A percentile compares a stretch with the other conserved stretches of the same genome.
These are phyloP conservation scores for Brotula barbata DNA, from an alignment of 2,797 vertebrate species.

Conservation along the genomic window DNA sequence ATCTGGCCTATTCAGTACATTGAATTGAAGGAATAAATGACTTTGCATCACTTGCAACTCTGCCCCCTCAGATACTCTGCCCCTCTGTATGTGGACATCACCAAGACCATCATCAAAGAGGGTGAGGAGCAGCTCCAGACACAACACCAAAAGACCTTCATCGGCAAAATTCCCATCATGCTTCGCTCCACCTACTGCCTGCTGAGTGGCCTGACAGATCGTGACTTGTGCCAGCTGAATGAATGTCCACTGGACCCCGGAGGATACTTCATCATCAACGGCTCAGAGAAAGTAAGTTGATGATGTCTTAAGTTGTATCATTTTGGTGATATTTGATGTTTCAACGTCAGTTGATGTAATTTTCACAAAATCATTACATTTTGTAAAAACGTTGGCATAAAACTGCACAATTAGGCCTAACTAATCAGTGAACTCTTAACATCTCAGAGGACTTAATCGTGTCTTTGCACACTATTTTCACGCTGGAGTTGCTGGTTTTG, in stretches of 20 bases:
- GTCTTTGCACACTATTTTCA: no score
- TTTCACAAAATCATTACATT: no score
- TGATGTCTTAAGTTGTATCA: no score
- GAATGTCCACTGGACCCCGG: constrained; percentile 97
- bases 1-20: no score
- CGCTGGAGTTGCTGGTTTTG: no score
- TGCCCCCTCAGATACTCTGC: constrained; percentile 87
- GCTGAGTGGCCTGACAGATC: constrained; percentile 91
- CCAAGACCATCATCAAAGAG: constrained; percentile 98
- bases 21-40: no score
- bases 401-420: no score
- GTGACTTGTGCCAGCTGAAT: constrained; percentile 96
- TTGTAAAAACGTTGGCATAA: no score
- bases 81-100: constrained; percentile 97
- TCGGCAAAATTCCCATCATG: constrained; percentile 99
- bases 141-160: constrained; percentile 98
- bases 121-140: constrained; percentile 97
- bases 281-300: constrained; percentile 91
- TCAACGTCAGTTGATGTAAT: no score
- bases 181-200: constrained; percentile 97
- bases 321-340: no score
- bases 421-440: no score
- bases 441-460: no score
- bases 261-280: constrained; percentile 99
- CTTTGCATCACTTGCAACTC: not conserved